Evolutionary conservation across 1,140 invertebrate genomes (phyloP).

Genomic region (Orchestia grillus): DNA sequence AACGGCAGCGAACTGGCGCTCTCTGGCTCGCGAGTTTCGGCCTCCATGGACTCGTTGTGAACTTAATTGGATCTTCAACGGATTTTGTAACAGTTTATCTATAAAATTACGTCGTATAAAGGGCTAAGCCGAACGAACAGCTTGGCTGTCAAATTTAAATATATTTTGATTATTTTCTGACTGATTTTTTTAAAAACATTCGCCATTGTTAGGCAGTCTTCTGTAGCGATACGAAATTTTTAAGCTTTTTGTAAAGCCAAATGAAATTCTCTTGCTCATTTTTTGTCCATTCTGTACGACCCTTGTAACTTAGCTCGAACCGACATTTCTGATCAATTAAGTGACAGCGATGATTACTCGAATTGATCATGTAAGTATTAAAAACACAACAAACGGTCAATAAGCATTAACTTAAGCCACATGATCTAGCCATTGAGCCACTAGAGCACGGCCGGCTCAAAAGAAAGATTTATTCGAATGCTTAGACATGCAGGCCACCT

Average conservation of each 20-base stretch:
- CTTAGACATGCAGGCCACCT: too few species aligned
- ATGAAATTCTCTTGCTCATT: background rate
- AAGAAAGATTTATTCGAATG: too few species aligned
- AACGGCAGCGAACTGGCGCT: conserved; percentile 18
- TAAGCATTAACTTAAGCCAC: too few species aligned
- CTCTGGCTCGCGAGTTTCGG: background rate
- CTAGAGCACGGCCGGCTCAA: too few species aligned
- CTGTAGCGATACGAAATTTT: too few species aligned
- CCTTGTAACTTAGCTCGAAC: too few species aligned
- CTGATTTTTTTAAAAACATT: background rate
- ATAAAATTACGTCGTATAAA: background rate
- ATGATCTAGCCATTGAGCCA: too few species aligned
- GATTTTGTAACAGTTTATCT: background rate
- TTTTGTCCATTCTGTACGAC: background rate
- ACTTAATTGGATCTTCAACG: background rate
- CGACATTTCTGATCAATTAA: too few species aligned
- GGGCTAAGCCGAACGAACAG: background rate
- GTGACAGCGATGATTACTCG: too few species aligned
- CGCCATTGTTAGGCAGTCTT: background rate
- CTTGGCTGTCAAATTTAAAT: background rate
- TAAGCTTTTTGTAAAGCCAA: too few species aligned
- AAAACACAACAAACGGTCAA: too few species aligned
- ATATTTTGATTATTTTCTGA: background rate
- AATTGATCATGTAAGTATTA: too few species aligned
- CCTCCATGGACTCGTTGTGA: background rate